Evolutionary conservation across 2,797 vertebrate species (phyloP), one percentile per base, ranked within the genome.

Genomic region (Lepus oiostolus): DNA sequence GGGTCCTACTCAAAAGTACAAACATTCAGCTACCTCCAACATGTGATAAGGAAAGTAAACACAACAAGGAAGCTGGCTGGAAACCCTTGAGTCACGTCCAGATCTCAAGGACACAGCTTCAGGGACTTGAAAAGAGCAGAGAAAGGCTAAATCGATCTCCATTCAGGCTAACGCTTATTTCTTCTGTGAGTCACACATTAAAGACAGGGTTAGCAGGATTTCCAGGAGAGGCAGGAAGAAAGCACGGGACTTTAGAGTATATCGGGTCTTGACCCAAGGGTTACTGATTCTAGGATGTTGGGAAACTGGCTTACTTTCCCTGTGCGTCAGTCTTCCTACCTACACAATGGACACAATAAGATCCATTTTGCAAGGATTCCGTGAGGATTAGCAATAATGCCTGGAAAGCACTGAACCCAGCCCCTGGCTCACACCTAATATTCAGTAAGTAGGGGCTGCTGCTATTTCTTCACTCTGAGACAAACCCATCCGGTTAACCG

Each of bases 121-220:
- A 28, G 26, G 42, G 72, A 30, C 28, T 88, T 90, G 79, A 74
- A 42, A 68, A 86, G 91, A 70, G 22, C 76, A 81, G 68, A 84
- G 11, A 58, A 72, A 47, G 19, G 13, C 28, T 71, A 54, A 82
- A 76, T 47, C n/a, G 22, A 26, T 62, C 42, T 95, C 81, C 28
- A 28, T n/a, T 13, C 7, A 22, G 47, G 22, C 14, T 79, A 54
- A 6, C n/a, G 42, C 5, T 38, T 68, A 3, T 26, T 91, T 76
- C 65, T 76, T 88, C 35, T 4, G 58, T 35, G 83, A 14, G 22
- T 70, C 63, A 81, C 35, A 79, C 52, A 81, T 65, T 17, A 79
- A 93, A 95, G 90, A 52, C 9, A 50, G 26, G 32, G 54, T 65
- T 95, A 62, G 38, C 92, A 90, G 65, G 75, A 94, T 19, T 7